Base-by-base conservation (phyloP, 2,113 vertebrate genomes). In the Budorcas taxicolor region DNA sequence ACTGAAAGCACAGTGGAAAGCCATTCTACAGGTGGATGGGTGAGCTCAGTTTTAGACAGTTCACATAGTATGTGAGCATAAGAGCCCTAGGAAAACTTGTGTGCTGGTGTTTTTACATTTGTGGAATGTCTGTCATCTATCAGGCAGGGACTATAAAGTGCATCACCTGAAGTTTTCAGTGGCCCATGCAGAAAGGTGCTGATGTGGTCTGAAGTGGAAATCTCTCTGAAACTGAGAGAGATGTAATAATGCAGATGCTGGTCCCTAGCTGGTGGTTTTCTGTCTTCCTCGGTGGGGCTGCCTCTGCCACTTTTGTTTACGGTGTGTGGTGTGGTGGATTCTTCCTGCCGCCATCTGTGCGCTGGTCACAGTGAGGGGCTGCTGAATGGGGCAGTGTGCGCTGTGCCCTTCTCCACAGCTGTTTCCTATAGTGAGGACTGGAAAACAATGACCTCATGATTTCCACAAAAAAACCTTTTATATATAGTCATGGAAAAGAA, bases 381-480 rank as follows among this genome's bases (percentile, higher is more conserved):
- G 43, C 86, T 97, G 84, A 98, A 96, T 81, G 97, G 98, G 97
- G 25, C 92, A 97, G 40, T 97, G 98, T 97, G 93, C 86, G 97
- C 97, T 74, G 1, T 58, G 27, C 95, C 81, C 50, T 92, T 95
- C 97, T 83, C 93, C 96, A 96, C 98, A 98, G 98, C 97, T 98
- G 98, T 97, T 99, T 98, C 98, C 98, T 98, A 89, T 93, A 97
- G 96, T 95, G 81, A 89, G 80, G 87, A 67, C 85, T 98, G 98
- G 97, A 98, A 98, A 98, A 98, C 16, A 98, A 97, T 97, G 92
- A 96, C 15, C 86, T 98, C 97, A 96, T 95, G 76, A 96, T 98
- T 98, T 92, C 97, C 97, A 97, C 53, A 88, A 25, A 89, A 19
- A 91, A 97, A 64, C 84, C 96, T 97, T 98, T 95, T 98, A 92